Evolutionary conservation across 1,140 invertebrate genomes (phyloP).

Genomic region (Drosophila prosaltans): DNA sequence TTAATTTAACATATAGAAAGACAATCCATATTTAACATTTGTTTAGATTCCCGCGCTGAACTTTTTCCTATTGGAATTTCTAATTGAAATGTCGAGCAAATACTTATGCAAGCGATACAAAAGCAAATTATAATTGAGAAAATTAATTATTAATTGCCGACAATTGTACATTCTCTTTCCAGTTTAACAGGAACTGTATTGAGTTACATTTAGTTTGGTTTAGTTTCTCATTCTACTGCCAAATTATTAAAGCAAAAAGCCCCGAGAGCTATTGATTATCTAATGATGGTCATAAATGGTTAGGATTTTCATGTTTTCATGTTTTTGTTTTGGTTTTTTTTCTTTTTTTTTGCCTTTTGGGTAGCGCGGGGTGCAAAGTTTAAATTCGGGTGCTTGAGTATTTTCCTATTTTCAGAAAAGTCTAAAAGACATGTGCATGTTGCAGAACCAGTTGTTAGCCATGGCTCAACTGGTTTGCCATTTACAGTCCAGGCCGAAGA

Average conservation of each 20-base stretch:
- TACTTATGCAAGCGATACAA: conserved; percentile 42
- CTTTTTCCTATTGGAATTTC: conserved; percentile 12
- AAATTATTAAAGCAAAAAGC: conserved; percentile 10
- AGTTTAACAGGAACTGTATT: conserved; percentile 36
- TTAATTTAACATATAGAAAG: conserved; percentile 28
- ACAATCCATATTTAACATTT: conserved; percentile 36
- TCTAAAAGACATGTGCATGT: conserved; percentile 38
- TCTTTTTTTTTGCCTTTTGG: too few relatives aligned
- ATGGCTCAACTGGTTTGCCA: conserved; percentile 63
- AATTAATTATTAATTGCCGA: conserved; percentile 61
- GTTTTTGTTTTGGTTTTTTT: neutral
- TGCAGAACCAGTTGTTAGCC: conserved; percentile 58
- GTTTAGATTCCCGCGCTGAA: conserved; percentile 44
- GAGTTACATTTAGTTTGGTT: conserved; percentile 27
- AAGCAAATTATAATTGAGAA: conserved; percentile 31
- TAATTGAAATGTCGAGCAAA: conserved; percentile 1
- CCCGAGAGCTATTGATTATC: conserved; percentile 45
- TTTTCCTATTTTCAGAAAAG: conserved; percentile 42
- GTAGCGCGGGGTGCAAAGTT: neutral
- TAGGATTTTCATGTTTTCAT: neutral
- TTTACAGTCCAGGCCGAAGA: conserved; percentile 71
- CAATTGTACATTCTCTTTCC: conserved; percentile 62
- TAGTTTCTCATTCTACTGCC: conserved; percentile 20
- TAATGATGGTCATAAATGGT: conserved; percentile 43
- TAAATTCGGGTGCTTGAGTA: conserved; percentile 35